These are phyloP conservation scores for Sakesphorus luctuosus DNA, from an alignment of 2,113 vertebrate species.

Conservation along the genomic window DNA sequence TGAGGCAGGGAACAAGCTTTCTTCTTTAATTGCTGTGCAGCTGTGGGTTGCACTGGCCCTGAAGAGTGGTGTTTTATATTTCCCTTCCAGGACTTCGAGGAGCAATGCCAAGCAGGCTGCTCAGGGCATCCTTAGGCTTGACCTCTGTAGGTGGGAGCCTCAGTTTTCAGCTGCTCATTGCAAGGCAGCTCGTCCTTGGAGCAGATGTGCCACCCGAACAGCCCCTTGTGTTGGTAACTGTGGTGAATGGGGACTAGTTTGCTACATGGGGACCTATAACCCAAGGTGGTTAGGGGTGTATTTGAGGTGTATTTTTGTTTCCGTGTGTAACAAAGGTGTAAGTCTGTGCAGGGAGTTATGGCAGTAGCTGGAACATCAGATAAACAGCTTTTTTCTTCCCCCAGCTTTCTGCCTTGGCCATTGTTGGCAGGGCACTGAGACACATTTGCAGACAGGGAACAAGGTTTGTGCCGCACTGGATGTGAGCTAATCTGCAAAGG, in stretches of 20 bases:
- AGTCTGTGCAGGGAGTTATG: not conserved
- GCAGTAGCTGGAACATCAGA: not conserved
- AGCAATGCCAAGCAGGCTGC: not conserved
- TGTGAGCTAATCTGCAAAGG: not conserved
- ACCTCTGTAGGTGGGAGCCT: not conserved
- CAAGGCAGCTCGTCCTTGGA: not conserved
- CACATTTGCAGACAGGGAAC: not conserved
- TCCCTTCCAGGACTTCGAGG: not conserved
- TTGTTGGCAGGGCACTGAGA: not conserved
- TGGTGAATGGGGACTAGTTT: not conserved
- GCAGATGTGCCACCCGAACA: not conserved
- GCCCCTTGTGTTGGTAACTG: fast-evolving
- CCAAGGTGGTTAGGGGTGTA: fast-evolving
- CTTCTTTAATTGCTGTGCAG: not conserved
- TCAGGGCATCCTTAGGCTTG: not conserved
- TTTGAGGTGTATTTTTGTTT: not conserved
- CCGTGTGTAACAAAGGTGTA: fast-evolving
- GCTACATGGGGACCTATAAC: too few species aligned
- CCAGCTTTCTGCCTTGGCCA: not conserved
- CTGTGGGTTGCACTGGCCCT: not conserved
- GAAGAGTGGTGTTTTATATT: not conserved
- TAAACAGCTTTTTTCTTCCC: not conserved
- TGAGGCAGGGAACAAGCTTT: not conserved
- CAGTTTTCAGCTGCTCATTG: not conserved
- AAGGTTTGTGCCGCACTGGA: fast-evolving